These are phyloP conservation scores for Acanthurus leucopareius DNA, from an alignment of 2,797 vertebrate species.

Conservation along the genomic window DNA sequence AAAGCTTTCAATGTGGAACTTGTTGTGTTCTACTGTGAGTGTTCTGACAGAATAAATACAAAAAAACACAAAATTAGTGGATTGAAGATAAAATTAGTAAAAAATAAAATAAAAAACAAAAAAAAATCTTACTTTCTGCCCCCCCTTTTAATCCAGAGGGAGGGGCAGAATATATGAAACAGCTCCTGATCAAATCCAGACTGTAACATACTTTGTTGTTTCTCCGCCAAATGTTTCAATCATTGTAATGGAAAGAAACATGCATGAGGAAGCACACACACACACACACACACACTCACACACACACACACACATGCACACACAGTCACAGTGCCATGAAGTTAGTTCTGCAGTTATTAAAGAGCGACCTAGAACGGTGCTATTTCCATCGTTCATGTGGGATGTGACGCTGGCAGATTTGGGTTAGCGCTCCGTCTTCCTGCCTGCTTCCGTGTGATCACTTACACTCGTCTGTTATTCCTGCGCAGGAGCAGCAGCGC, in stretches of 20 bases:
- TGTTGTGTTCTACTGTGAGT: neutral
- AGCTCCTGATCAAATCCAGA: conserved; percentile 9
- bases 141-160: no score
- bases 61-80: neutral
- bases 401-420: conserved; percentile 67
- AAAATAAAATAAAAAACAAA: no score
- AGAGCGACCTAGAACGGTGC: conserved; percentile 67
- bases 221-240: conserved; percentile 11
- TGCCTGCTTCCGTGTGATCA: conserved; percentile 39
- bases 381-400: conserved; percentile 74
- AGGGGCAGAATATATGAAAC: neutral
- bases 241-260: conserved; percentile 32
- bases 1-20: neutral
- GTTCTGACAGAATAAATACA: conserved; percentile 1
- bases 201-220: neutral
- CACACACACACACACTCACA: neutral
- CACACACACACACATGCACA: conserved; percentile 22
- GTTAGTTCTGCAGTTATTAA: conserved; percentile 63
- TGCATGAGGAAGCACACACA: conserved; percentile 7
- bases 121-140: no score
- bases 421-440: conserved; percentile 61
- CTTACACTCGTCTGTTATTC: conserved; percentile 9
- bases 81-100: conserved; percentile 5
- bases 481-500: neutral
- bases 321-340: conserved; percentile 24